Evolutionary conservation across 2,113 vertebrate species (phyloP), one percentile per base, ranked within the genome.

Genomic region (Muntiacus muntjak): DNA sequence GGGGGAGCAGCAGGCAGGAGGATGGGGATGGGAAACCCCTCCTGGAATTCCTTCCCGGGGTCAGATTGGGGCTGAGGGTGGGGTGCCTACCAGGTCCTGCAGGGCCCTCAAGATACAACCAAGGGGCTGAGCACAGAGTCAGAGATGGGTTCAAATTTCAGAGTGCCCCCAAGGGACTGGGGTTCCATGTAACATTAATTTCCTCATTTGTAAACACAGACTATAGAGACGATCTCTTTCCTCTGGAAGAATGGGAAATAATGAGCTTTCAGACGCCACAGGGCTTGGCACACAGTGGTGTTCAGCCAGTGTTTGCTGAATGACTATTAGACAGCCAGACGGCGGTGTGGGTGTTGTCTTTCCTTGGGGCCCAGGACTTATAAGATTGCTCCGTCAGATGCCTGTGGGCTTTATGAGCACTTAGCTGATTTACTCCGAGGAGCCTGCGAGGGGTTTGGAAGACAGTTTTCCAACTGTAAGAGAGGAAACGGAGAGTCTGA

Each of bases 301-400:
- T 33, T 28, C 33, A 17, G 87, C 23, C 23, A 55, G 1, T 2
- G 45, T 87, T 84, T 74, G 52, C 92, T 30, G 47, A 88, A 16
- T 40, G 78, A 84, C 52, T 71, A 3, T 40, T n/a, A 36, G 58
- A 67, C 9, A 79, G 36, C 17, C 47, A 28, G 23, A 8, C 3
- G 17, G 25, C 58, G 7, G 3, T 26, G 7, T 1, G 10, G 11
- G 6, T 9, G 9, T 26, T 43, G 47, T 11, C 6, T 33, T 36
- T 11, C 6, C 36, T 36, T 7, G 23, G 62, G 50, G 13, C 55
- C 85, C 25, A 9, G 15, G 3, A 19, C 50, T 62, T 60, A 9
- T 19, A 26, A 8, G 57, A 3, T 12, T 10, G 0, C 26, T 8
- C 23, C 0, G 30, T 81, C 19, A 3, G 1, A 0, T 4, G 55